These are phyloP conservation scores for Silurus lanzhouensis DNA, from an alignment of 2,797 vertebrate genomes.

Conservation along the genomic window DNA sequence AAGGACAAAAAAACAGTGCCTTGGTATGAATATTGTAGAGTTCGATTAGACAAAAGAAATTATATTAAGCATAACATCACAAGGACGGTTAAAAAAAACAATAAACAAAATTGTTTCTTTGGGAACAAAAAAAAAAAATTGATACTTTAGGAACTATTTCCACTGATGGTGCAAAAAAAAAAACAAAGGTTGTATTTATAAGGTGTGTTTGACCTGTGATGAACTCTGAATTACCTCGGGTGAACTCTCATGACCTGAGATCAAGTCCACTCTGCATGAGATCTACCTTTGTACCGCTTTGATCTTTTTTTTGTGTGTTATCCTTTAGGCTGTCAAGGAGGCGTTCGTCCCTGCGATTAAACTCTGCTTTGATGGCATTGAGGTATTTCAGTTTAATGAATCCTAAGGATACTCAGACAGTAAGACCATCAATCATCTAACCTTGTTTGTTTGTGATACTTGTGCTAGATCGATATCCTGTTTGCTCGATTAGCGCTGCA, in stretches of 20 bases:
- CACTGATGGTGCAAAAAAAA: too few relatives aligned
- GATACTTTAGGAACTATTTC: too few relatives aligned
- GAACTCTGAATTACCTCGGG: neutral
- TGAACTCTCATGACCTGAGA: neutral
- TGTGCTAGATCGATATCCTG: constrained; percentile 85
- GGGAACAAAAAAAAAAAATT: too few relatives aligned
- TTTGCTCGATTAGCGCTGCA: constrained; percentile 84
- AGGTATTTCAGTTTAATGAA: constrained; percentile 71
- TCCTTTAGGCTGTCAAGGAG: constrained; percentile 81
- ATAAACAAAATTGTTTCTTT: too few relatives aligned
- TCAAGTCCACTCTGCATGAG: neutral
- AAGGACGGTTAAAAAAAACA: too few relatives aligned
- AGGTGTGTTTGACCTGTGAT: too few relatives aligned
- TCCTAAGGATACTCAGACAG: neutral
- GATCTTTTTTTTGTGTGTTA: neutral
- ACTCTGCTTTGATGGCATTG: constrained; percentile 85
- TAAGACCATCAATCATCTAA: neutral
- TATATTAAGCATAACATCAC: too few relatives aligned
- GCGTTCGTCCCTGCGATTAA: constrained; percentile 91
- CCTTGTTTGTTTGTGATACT: neutral
- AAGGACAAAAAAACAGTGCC: too few relatives aligned
- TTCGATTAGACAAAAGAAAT: too few relatives aligned
- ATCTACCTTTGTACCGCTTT: neutral
- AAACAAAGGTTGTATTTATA: too few relatives aligned
- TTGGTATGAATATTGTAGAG: too few relatives aligned